Evolutionary conservation across 2,113 vertebrate species (phyloP).

Genomic region (Otocyon megalotis): DNA sequence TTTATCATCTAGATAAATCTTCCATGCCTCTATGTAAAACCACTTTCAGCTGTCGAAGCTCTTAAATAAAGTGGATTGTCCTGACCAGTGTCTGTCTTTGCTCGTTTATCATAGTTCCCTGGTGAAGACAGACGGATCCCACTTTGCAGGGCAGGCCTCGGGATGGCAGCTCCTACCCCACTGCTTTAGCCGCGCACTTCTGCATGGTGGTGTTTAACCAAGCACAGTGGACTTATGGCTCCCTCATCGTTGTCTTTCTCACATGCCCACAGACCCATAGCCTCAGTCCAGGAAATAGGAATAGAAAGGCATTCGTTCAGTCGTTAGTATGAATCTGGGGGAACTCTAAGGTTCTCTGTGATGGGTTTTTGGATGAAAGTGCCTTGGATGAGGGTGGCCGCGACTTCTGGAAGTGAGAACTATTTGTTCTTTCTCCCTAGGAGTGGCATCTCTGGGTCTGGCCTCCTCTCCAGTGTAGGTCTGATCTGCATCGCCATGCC

Average conservation of each 20-base stretch:
- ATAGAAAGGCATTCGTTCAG: neutral
- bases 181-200: neutral
- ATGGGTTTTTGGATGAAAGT: neutral
- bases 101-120: constrained; percentile 75
- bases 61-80: constrained; percentile 79
- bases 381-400: neutral
- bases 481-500: neutral
- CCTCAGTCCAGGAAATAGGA: neutral
- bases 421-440: neutral
- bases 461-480: neutral
- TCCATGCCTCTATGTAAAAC: constrained; percentile 72
- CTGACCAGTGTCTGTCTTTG: constrained; percentile 76
- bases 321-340: neutral
- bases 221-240: neutral
- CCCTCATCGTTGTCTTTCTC: neutral
- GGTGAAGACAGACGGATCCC: constrained; percentile 53
- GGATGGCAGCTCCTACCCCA: constrained; percentile 51
- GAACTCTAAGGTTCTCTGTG: neutral
- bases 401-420: neutral
- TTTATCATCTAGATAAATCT: constrained; percentile 81
- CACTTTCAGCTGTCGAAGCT: constrained; percentile 74
- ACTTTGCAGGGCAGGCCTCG: constrained; percentile 63
- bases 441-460: neutral
- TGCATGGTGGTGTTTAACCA: neutral
- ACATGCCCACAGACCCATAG: accelerated